Percentiles rank a stretch among this genome's conserved stretches.
Evolutionary conservation across 1,140 invertebrate species (phyloP).

Genomic region (Subanguina moxae): DNA sequence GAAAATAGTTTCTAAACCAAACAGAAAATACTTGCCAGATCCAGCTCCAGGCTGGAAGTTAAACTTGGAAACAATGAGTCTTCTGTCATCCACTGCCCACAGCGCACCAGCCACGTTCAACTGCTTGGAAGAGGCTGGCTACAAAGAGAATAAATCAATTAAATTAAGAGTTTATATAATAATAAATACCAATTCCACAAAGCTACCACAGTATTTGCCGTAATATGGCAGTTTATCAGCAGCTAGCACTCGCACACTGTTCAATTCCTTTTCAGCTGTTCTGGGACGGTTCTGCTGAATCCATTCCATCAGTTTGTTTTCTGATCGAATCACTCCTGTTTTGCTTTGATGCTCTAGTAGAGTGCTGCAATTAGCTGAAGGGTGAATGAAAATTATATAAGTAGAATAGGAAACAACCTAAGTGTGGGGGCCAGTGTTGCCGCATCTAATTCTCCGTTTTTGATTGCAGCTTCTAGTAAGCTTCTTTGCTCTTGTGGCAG

Average conservation of each 20-base stretch:
- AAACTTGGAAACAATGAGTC: constrained; percentile 55
- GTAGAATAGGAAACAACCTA: constrained; percentile 33
- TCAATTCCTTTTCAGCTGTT: constrained; percentile 29
- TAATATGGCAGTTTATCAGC: constrained; percentile 56
- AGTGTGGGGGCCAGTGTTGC: constrained; percentile 33
- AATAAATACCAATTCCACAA: constrained; percentile 38
- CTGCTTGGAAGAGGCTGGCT: constrained; percentile 20
- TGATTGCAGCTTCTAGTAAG: constrained; percentile 46
- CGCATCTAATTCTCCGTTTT: constrained; percentile 47
- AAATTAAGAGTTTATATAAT: background rate
- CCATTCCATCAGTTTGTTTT: constrained; percentile 54
- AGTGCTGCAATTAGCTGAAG: constrained; percentile 26
- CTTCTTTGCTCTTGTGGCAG: constrained; percentile 43
- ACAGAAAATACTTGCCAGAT: constrained; percentile 5
- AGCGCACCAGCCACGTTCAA: constrained; percentile 53
- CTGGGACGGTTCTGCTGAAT: constrained; percentile 55
- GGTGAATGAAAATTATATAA: background rate
- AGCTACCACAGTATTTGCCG: constrained; percentile 54
- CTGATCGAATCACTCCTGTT: constrained; percentile 22
- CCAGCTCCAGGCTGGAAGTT: constrained; percentile 49
- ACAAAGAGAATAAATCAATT: constrained; percentile 9
- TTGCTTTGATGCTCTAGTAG: constrained; percentile 24
- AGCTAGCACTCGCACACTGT: constrained; percentile 16
- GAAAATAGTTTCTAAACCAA: constrained; percentile 6
- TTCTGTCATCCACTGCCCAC: constrained; percentile 53